phyloP scores from a whole-genome alignment of 2,797 vertebrate genomes.

The Odontamblyopus lacepedii region DNA sequence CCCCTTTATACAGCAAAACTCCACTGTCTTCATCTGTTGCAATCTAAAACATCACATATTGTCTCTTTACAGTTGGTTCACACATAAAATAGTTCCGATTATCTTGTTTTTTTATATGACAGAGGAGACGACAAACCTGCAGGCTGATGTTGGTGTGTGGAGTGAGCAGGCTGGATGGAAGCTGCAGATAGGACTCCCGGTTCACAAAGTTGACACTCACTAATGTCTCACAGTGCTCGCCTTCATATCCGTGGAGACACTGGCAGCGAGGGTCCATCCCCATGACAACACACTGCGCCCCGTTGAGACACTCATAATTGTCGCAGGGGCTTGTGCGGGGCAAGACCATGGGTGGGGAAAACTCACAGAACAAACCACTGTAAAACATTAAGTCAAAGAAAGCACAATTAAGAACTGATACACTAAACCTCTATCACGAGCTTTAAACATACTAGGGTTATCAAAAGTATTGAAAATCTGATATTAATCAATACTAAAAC shows the following conservation, averaged over 20 bases:
- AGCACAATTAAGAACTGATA: neutral
- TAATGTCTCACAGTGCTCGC: slow-evolving; percentile 89
- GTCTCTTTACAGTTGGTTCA: neutral
- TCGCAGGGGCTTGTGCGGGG: slow-evolving; percentile 96
- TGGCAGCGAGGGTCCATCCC: slow-evolving; percentile 89
- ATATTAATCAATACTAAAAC: too few relatives aligned
- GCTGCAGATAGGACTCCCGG: slow-evolving; percentile 92
- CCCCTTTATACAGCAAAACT: slow-evolving; percentile 93
- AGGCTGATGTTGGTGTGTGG: slow-evolving; percentile 93
- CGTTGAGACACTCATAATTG: slow-evolving; percentile 93
- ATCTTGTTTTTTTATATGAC: neutral
- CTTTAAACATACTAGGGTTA: too few relatives aligned
- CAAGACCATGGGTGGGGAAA: slow-evolving; percentile 93
- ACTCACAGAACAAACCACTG: slow-evolving; percentile 95
- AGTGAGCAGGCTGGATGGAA: slow-evolving; percentile 85
- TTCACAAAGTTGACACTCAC: slow-evolving; percentile 94
- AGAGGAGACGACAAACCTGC: slow-evolving; percentile 79
- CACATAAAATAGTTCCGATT: neutral
- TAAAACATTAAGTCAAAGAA: slow-evolving; percentile 8
- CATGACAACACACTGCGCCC: slow-evolving; percentile 89
- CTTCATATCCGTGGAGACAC: slow-evolving; percentile 92
- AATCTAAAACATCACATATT: slow-evolving; percentile 75
- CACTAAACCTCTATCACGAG: too few relatives aligned
- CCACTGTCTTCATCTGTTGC: slow-evolving; percentile 97
- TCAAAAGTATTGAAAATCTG: too few relatives aligned